These are phyloP conservation scores for Asteroscopus sphinx DNA, from an alignment of 2,888 invertebrate species.

Conservation along the genomic window DNA sequence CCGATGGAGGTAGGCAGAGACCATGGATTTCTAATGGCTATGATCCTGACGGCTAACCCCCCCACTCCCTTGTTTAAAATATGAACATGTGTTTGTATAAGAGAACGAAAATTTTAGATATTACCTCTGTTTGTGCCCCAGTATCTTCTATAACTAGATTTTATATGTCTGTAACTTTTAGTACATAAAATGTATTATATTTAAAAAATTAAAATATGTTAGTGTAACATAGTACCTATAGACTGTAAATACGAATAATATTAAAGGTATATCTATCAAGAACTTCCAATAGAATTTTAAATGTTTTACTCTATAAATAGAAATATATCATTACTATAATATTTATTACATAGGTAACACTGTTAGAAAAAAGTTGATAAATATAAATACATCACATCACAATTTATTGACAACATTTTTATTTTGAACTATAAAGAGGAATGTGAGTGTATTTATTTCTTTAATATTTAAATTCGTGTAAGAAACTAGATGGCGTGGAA, in stretches of 20 bases:
- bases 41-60: too few species aligned
- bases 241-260: conserved; percentile 44
- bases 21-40: too few species aligned
- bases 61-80: background rate
- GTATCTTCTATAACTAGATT: conserved; percentile 60
- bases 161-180: conserved; percentile 60
- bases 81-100: conserved; percentile 17
- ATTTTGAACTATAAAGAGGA: conserved; percentile 1
- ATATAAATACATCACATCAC: background rate
- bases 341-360: conserved; percentile 25
- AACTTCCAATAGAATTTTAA: conserved; percentile 60
- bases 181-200: conserved; percentile 18
- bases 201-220: conserved; percentile 33
- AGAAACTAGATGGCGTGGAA: conserved; percentile 9
- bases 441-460: background rate
- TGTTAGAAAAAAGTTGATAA: conserved; percentile 25
- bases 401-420: background rate
- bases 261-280: conserved; percentile 46
- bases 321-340: conserved; percentile 49
- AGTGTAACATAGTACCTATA: conserved; percentile 41
- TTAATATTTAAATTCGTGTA: background rate
- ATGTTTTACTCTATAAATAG: conserved; percentile 40
- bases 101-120: conserved; percentile 14
- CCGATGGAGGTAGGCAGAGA: too few species aligned
- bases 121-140: conserved; percentile 59